Evolutionary conservation across 1,140 invertebrate species (phyloP), one percentile per base, ranked within the genome.

Genomic region (Pygmarrhopalites habei): DNA sequence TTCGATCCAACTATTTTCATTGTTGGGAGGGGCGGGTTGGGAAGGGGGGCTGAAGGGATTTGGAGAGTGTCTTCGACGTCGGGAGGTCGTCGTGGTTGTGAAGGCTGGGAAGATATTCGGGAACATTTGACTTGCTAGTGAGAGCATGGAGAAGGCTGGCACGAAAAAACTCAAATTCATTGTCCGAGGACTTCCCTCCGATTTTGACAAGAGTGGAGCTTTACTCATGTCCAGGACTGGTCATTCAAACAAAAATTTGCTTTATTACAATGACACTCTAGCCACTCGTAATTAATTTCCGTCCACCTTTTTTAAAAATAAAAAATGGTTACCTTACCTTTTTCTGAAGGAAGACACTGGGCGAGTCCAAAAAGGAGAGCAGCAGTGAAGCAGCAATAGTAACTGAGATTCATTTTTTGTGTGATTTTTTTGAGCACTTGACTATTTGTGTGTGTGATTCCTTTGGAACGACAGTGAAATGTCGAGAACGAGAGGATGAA

Each of bases 161-260:
- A 70, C 63, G 63, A 70, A 70, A 23, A 70, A 70, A 17, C 58
- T 62, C 46, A 70, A 46, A 29, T 70, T 70, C 26, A 70, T 65
- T 19, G 65, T 65, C 2, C 68, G 57, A 15, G 62, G 49, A 26
- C 39, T 19, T 35, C 28, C 21, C 35, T 59, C 44, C 17, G 47
- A 51, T 29, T 55, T 56, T 23, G 25, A 19, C 56, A 55, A 29
- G 28, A 26, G 19, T 43, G 59, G 64, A 21, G 59, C 44, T n/a
- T 23, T 5, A 4, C 46, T 57, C 53, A 66, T 30, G 59, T 61
- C 58, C 39, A 66, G 53, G 2, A 62, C 64, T 66, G 58, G 32
- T 35, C 32, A n/a, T n/a, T n/a, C n/a, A n/a, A n/a, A n/a, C n/a
- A n/a, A n/a, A n/a, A n/a, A n/a, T n/a, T n/a, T n/a, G n/a, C n/a